phyloP scores from a whole-genome alignment of 2,113 vertebrate species.

The Falcunculus frontatus region DNA sequence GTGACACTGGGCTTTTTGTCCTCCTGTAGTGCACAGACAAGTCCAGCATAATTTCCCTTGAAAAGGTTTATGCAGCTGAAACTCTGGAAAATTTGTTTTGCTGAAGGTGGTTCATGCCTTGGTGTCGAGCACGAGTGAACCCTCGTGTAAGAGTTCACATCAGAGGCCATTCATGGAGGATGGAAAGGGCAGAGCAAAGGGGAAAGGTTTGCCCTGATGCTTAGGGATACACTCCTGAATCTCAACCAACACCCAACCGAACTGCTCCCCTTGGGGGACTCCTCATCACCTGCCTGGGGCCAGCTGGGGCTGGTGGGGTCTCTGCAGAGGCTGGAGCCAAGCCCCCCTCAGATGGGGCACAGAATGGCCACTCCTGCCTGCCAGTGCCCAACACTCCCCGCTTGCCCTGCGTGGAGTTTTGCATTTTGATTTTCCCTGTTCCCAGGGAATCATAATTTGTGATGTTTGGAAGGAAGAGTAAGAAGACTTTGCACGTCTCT shows the following conservation, averaged over 20 bases:
- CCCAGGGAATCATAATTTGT: neutral
- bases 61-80: neutral
- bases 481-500: neutral
- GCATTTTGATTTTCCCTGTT: neutral
- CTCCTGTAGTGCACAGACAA: neutral
- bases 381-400: neutral
- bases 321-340: neutral
- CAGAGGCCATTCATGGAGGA: neutral
- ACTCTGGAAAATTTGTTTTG: neutral
- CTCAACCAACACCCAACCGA: too few relatives aligned
- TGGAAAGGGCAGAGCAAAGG: neutral
- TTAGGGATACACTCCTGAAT: neutral
- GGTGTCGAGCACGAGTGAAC: rapidly evolving
- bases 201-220: neutral
- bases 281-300: neutral
- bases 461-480: neutral
- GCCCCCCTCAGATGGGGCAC: neutral
- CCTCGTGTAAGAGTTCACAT: neutral
- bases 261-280: neutral
- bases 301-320: neutral
- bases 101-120: neutral
- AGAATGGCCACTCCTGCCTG: neutral
- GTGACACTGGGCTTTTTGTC: neutral
- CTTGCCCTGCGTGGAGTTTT: neutral
- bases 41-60: neutral